Evolutionary conservation across 2,797 vertebrate species (phyloP).

Genomic region (Pangasius sanitwongsei): DNA sequence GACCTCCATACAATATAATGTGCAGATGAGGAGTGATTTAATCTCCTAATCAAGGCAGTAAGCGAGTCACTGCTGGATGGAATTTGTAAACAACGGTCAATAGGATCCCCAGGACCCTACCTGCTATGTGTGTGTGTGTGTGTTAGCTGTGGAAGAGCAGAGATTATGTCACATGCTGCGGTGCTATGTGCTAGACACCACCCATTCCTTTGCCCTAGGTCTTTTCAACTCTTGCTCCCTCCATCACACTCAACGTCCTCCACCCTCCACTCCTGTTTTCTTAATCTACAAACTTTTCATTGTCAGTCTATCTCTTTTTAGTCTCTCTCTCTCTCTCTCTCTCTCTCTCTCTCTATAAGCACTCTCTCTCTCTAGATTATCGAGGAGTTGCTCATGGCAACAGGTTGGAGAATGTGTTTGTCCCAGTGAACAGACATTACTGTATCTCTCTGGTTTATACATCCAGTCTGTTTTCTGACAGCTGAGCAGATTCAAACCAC

Average conservation of each 20-base stretch:
- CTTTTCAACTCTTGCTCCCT: conserved; percentile 58
- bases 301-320: conserved; percentile 54
- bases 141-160: conserved; percentile 67
- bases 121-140: conserved; percentile 56
- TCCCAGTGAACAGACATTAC: conserved; percentile 38
- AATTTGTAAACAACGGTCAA: conserved; percentile 64
- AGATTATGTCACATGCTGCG: conserved; percentile 44
- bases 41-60: conserved; percentile 73
- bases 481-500: conserved; percentile 31
- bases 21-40: conserved; percentile 67
- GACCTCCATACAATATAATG: conserved; percentile 56
- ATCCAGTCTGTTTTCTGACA: conserved; percentile 34
- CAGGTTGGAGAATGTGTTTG: conserved; percentile 40
- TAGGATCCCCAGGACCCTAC: conserved; percentile 60
- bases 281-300: conserved; percentile 47
- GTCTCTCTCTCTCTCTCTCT: conserved; percentile 44
- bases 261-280: conserved; percentile 55
- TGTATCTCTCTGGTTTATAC: conserved; percentile 31
- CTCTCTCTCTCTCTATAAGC: conserved; percentile 32
- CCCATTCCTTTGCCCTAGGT: conserved; percentile 68
- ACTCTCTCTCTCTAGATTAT: conserved; percentile 51
- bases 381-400: conserved; percentile 53
- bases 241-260: conserved; percentile 29
- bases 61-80: conserved; percentile 63
- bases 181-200: conserved; percentile 59